Percentiles rank a stretch among this genome's conserved stretches.
These are phyloP conservation scores for Prosapia bicincta DNA, from an alignment of 2,888 invertebrate genomes.

Conservation along the genomic window DNA sequence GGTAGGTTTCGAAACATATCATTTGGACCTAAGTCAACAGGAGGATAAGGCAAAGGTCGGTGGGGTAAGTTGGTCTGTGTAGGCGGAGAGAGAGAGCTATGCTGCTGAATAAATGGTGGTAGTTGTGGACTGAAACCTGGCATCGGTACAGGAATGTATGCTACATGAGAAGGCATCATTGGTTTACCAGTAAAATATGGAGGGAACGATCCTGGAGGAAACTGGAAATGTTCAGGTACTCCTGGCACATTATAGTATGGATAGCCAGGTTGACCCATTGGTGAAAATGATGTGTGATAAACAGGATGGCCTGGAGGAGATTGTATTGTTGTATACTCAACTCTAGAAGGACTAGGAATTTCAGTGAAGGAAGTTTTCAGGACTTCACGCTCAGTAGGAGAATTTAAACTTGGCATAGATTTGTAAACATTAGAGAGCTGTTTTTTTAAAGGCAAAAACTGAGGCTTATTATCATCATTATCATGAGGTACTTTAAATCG, in stretches of 20 bases:
- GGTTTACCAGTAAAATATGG: neutral
- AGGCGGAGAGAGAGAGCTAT: neutral
- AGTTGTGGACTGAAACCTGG: neutral
- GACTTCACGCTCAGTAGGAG: constrained; percentile 7
- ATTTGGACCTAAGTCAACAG: neutral
- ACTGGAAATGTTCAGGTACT: neutral
- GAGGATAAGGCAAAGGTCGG: neutral
- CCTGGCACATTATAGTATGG: neutral
- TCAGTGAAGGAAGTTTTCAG: constrained; percentile 25
- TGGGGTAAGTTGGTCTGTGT: neutral
- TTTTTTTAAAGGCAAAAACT: neutral
- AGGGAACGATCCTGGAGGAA: neutral
- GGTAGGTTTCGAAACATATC: neutral
- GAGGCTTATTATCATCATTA: constrained; percentile 2
- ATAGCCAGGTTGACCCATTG: neutral
- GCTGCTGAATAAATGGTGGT: constrained; percentile 10
- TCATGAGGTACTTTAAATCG: constrained; percentile 16
- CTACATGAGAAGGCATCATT: neutral
- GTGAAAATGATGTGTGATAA: neutral
- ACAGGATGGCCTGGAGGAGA: neutral
- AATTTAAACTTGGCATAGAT: constrained; percentile 12
- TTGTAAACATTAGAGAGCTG: neutral
- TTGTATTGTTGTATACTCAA: constrained; percentile 25
- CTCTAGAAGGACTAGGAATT: constrained; percentile 21
- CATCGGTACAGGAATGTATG: constrained; percentile 21